Base-by-base conservation (phyloP, 2,113 vertebrate genomes). In the Pluvianellus socialis region DNA sequence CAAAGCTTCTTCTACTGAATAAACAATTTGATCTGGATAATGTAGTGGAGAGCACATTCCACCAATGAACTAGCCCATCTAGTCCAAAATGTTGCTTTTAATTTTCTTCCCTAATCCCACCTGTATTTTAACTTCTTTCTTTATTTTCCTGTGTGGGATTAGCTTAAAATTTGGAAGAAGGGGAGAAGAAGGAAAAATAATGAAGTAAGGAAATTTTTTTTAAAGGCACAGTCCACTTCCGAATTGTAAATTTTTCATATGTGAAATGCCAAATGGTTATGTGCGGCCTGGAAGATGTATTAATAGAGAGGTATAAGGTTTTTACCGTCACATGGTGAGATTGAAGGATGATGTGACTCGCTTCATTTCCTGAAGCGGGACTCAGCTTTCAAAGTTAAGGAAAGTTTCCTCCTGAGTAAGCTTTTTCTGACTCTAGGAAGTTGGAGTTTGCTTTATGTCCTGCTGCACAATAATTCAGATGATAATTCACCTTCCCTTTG, bases 1-100 rank as follows among this genome's bases (percentile, higher is more conserved):
- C 94, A 97, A 94, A 96, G 96, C 92, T 95, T 91, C 97, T 97
- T 92, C 92, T 96, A 95, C 93, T 95, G 95, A 96, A 96, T 83
- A 96, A 96, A 97, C 95, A 96, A 94, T 94, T 93, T 63, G 87
- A 95, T 91, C 93, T 95, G 97, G 98, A 95, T 98, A 97, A 97
- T 94, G 80, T 95, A 96, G 97, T 55, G 83, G 92, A 95, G 97
- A 97, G 95, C 90, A 97, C 83, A 98, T 96, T 97, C 91, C 83
- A 85, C 83, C 75, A 86, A 77, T 88, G 89, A 94, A 97, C 68
- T 75, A 96, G 83, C 83, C 59, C 87, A 88, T 93, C 77, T 67
- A 70, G 81, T 95, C 86, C 79, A 88, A 96, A 97, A 95, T 4
- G 35, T 85, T 90, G 74, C 80, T 95, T 95, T 96, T 92, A 24